Conservation (phyloP, 2,888 invertebrate species). For the Spatulosminthurus flaviceps region DNA sequence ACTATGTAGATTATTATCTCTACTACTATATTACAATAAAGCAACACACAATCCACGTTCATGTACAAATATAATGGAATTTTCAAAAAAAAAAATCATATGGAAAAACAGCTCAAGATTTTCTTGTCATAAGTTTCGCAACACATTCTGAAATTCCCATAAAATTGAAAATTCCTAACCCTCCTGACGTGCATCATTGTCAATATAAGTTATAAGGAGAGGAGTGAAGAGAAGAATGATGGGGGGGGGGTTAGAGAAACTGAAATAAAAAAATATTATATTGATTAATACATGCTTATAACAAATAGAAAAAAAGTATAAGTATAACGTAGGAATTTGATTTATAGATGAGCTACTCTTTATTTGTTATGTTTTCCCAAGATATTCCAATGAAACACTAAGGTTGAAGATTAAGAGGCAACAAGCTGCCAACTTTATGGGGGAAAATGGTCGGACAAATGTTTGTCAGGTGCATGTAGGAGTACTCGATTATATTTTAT, state of each 20-base stretch:
- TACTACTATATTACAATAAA: too few species aligned
- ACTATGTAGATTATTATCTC: too few species aligned
- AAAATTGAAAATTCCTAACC: conserved; percentile 19
- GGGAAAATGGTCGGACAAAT: conserved; percentile 3
- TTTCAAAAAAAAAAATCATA: not conserved
- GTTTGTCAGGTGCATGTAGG: not conserved
- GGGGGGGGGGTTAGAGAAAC: too few species aligned
- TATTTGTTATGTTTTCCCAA: conserved; percentile 22
- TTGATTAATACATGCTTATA: not conserved
- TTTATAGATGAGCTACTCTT: conserved; percentile 29
- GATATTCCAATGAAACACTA: conserved; percentile 20
- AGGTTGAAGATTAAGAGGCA: conserved; percentile 18
- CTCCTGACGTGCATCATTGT: conserved; percentile 7
- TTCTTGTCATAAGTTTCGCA: not conserved
- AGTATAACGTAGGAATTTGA: conserved; percentile 5
- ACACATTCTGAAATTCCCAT: conserved; percentile 12
- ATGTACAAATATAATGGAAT: not conserved
- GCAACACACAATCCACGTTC: too few species aligned
- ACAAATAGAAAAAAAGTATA: too few species aligned
- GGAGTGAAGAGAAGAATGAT: too few species aligned
- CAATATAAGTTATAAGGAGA: too few species aligned
- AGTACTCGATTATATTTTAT: not conserved
- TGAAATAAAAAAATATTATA: conserved; percentile 3
- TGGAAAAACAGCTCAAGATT: not conserved
- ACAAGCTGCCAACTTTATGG: conserved; percentile 13